Evolutionary conservation across 2,888 invertebrate species (phyloP).

Genomic region (Cabera pusaria): DNA sequence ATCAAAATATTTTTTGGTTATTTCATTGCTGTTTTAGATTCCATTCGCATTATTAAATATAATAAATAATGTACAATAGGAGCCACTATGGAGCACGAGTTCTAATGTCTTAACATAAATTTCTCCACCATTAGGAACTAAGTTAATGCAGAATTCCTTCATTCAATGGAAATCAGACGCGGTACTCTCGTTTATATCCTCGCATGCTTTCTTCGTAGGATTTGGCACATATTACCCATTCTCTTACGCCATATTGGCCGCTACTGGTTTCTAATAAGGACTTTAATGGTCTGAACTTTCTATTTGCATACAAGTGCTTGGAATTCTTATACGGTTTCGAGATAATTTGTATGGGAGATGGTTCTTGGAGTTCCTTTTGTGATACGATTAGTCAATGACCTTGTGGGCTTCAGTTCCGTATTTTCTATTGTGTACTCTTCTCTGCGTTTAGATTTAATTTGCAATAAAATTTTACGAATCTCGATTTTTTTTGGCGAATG

Average conservation of each 20-base stretch:
- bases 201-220: slow-evolving; percentile 13
- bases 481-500: too few relatives aligned
- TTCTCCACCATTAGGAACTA: too few relatives aligned
- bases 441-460: too few relatives aligned
- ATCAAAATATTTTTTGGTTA: too few relatives aligned
- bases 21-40: too few relatives aligned
- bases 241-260: slow-evolving; percentile 11
- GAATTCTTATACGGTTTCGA: slow-evolving; percentile 23
- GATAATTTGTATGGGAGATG: slow-evolving; percentile 33
- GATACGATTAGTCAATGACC: slow-evolving; percentile 17
- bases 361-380: slow-evolving; percentile 22
- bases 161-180: slow-evolving; percentile 8
- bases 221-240: slow-evolving; percentile 21
- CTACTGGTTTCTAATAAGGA: slow-evolving; percentile 30
- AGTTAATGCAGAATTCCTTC: background rate
- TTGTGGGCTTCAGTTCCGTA: slow-evolving; percentile 22
- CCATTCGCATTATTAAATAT: too few relatives aligned
- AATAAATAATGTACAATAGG: too few relatives aligned
- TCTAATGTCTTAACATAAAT: too few relatives aligned
- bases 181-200: slow-evolving; percentile 15
- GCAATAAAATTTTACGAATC: too few relatives aligned
- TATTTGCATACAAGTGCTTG: slow-evolving; percentile 17
- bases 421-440: too few relatives aligned
- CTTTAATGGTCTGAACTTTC: slow-evolving; percentile 25
- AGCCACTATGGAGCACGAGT: too few relatives aligned